Percentiles rank a stretch among this genome's conserved stretches.
Evolutionary conservation across 2,113 vertebrate genomes (phyloP).

Genomic region (Setophaga petechia): DNA sequence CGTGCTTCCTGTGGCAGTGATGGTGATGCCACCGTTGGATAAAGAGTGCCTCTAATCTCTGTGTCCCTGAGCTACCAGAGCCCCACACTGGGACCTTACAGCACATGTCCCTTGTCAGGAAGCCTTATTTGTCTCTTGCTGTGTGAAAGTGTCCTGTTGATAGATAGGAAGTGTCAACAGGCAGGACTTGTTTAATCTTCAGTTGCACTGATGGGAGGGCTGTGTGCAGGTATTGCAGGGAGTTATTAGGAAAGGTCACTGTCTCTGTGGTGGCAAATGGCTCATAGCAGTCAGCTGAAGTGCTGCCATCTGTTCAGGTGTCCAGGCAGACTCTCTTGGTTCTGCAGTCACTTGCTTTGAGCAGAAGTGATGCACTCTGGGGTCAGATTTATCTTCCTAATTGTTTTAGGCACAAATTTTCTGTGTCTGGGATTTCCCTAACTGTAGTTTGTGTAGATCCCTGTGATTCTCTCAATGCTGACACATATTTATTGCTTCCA

Average conservation of each 20-base stretch:
- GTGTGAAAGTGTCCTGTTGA: not conserved
- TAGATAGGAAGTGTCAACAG: not conserved
- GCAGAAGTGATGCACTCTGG: not conserved
- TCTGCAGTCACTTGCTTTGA: rapidly evolving
- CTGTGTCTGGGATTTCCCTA: rapidly evolving
- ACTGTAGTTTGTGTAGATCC: not conserved
- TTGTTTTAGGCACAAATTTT: not conserved
- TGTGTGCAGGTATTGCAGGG: not conserved
- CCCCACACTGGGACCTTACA: not conserved
- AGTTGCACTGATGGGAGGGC: not conserved
- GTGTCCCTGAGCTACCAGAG: not conserved
- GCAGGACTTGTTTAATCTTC: not conserved
- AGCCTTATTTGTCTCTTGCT: not conserved
- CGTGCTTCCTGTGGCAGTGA: not conserved
- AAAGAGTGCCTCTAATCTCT: not conserved
- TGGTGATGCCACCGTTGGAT: not conserved
- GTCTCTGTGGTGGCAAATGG: not conserved
- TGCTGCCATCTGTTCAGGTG: not conserved
- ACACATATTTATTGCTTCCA: not conserved
- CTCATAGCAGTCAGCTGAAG: not conserved
- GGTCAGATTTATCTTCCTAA: not conserved
- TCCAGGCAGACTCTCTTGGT: not conserved
- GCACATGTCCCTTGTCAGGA: not conserved
- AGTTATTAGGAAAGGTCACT: not conserved
- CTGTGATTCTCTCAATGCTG: not conserved